Conservation (phyloP, 2,113 vertebrate genomes). For the Tragulus kanchil region DNA sequence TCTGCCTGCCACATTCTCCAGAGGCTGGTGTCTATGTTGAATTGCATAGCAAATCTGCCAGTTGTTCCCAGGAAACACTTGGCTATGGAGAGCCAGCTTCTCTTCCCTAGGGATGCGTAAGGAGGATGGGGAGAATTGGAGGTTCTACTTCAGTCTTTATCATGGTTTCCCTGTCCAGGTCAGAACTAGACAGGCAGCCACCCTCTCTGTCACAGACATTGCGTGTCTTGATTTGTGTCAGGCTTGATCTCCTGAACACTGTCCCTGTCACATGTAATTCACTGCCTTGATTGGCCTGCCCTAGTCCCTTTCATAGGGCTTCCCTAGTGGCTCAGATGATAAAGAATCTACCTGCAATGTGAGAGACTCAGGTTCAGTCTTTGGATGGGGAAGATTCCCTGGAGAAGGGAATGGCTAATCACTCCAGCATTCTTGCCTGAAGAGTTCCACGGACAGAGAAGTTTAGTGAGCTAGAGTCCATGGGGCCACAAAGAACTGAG, state of each 20-base stretch:
- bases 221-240: background rate
- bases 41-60: conserved; percentile 46
- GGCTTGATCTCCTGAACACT: background rate
- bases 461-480: too few species aligned
- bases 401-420: too few species aligned
- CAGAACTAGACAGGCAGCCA: background rate
- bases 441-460: too few species aligned
- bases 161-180: background rate
- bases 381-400: too few species aligned
- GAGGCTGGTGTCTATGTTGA: conserved; percentile 35
- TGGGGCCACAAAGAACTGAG: too few species aligned
- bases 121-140: background rate
- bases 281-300: background rate
- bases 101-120: conserved; percentile 23
- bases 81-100: background rate
- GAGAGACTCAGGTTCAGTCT: too few species aligned
- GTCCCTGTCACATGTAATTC: background rate
- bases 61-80: conserved; percentile 45
- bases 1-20: conserved; percentile 63
- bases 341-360: too few species aligned
- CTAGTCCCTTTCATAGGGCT: background rate
- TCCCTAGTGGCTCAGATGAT: too few species aligned
- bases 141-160: background rate
- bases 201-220: background rate
- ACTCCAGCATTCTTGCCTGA: too few species aligned